These are phyloP conservation scores for Syngnathus rostellatus DNA, from an alignment of 2,797 vertebrate species.

Conservation along the genomic window DNA sequence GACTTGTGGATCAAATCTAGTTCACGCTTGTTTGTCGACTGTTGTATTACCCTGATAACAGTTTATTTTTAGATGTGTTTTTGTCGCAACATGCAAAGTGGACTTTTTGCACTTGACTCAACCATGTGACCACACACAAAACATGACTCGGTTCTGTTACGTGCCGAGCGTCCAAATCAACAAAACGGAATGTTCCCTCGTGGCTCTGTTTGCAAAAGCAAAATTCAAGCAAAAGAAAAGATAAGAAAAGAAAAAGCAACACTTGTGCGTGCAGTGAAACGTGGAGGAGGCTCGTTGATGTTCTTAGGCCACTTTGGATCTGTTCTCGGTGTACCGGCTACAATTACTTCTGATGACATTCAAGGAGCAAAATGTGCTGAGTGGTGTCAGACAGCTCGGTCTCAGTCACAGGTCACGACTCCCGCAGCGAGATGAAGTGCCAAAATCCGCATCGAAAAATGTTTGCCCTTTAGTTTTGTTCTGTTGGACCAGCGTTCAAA, in stretches of 20 bases:
- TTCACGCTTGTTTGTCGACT: slow-evolving; percentile 3
- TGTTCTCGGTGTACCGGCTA: neutral
- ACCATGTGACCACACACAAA: neutral
- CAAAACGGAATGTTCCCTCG: neutral
- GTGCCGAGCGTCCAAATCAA: neutral
- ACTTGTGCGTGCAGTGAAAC: neutral
- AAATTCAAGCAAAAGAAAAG: neutral
- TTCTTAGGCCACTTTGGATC: neutral
- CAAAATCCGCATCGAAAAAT: neutral
- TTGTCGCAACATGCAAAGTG: neutral
- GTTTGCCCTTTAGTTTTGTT: neutral
- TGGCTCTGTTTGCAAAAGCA: neutral
- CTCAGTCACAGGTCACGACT: neutral
- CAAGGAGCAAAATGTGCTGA: neutral
- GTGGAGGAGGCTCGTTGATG: neutral
- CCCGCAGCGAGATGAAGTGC: neutral
- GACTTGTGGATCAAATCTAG: neutral
- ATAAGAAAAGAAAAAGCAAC: neutral
- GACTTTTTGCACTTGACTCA: neutral
- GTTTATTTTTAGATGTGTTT: slow-evolving; percentile 1
- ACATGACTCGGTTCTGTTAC: neutral
- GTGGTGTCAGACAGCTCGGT: neutral
- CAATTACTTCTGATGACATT: neutral
- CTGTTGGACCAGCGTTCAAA: neutral
- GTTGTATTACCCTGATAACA: slow-evolving; percentile 2